Evolutionary conservation across 2,113 vertebrate genomes (phyloP).

Genomic region (Chionis minor): DNA sequence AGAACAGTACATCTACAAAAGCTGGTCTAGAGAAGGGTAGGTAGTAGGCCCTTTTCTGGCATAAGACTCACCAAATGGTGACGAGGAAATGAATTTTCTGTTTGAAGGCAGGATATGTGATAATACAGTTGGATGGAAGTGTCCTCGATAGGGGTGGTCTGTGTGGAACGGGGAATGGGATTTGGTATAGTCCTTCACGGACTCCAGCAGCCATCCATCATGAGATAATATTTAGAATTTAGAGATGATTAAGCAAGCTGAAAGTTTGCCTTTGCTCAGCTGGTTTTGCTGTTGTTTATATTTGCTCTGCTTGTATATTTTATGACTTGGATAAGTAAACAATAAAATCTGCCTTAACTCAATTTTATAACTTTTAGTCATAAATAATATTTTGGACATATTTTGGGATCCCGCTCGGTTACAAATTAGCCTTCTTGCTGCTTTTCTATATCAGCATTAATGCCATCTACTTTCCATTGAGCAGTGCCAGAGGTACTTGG

Average conservation of each 20-base stretch:
- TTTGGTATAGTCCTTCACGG: background rate
- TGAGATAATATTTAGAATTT: constrained; percentile 26
- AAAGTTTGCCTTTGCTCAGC: background rate
- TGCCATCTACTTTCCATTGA: background rate
- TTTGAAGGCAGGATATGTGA: background rate
- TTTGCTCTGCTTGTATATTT: constrained; percentile 51
- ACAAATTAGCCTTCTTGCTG: background rate
- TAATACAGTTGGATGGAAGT: background rate
- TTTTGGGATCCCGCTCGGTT: background rate
- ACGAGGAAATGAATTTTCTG: background rate
- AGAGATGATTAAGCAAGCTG: background rate
- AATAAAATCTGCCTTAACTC: constrained; percentile 21
- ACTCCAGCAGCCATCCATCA: background rate
- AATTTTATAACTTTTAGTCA: constrained; percentile 11
- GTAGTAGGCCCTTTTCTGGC: background rate
- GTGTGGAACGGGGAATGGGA: background rate
- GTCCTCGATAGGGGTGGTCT: background rate
- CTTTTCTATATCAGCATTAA: background rate
- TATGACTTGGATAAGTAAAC: constrained; percentile 25
- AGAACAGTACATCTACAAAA: background rate
- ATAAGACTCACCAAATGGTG: background rate
- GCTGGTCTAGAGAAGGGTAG: background rate
- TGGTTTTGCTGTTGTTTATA: constrained; percentile 48
- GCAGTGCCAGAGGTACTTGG: constrained; percentile 5
- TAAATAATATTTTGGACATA: constrained; percentile 21